Evolutionary conservation across 2,797 vertebrate species (phyloP).

Genomic region (Tadarida brasiliensis): DNA sequence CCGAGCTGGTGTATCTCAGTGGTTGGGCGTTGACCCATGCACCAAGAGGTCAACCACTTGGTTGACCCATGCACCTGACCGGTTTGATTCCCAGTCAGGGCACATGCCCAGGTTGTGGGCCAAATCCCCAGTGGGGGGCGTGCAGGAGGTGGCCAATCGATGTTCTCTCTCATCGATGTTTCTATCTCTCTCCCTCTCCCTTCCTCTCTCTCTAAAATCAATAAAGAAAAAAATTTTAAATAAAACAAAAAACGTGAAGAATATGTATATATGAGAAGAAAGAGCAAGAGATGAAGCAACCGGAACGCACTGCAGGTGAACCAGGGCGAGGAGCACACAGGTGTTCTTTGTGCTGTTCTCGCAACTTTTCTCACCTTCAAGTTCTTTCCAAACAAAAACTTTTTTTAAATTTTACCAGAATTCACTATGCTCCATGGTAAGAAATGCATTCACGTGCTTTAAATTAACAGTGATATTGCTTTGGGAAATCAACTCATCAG

Average conservation of each 20-base stretch:
- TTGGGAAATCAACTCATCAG: background rate
- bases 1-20: no score
- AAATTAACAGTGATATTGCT: background rate
- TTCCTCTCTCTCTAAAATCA: no score
- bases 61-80: no score
- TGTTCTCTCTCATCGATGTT: no score
- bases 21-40: no score
- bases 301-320: background rate
- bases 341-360: background rate
- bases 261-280: background rate
- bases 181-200: no score
- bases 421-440: background rate
- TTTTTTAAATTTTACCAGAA: background rate
- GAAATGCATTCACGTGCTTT: background rate
- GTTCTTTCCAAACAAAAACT: background rate
- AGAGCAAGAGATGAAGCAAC: background rate
- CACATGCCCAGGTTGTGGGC: no score
- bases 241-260: background rate
- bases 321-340: background rate
- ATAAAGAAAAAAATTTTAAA: no score
- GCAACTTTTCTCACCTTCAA: background rate
- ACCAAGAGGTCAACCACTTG: no score
- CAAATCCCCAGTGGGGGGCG: no score
- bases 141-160: no score
- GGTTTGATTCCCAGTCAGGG: no score